Percentiles rank a stretch among this genome's conserved stretches.
These are phyloP conservation scores for Hypothenemus hampei DNA, from an alignment of 1,140 invertebrate genomes.

Conservation along the genomic window DNA sequence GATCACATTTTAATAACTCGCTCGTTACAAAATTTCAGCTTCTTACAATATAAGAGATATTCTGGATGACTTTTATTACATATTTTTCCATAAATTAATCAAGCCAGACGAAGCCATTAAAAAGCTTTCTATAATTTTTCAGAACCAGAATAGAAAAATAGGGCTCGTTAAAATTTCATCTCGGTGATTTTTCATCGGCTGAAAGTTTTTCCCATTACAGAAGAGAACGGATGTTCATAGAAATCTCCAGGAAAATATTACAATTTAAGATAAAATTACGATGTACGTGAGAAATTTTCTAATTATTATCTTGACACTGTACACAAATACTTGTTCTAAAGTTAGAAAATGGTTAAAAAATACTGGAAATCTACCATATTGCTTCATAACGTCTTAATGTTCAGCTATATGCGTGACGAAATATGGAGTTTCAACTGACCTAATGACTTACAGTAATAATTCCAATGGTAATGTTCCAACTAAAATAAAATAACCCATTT, in stretches of 20 bases:
- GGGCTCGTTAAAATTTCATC: constrained; percentile 19
- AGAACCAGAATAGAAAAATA: constrained; percentile 10
- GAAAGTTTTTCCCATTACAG: constrained; percentile 4
- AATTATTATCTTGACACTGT: constrained; percentile 1
- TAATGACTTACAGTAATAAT: too few species aligned
- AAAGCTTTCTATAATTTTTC: constrained; percentile 18
- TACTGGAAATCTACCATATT: too few species aligned
- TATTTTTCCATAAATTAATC: constrained; percentile 10
- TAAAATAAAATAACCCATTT: too few species aligned
- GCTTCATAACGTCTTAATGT: too few species aligned
- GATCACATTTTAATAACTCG: too few species aligned
- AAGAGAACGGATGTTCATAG: constrained; percentile 6
- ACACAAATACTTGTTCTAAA: too few species aligned
- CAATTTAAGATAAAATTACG: constrained; percentile 4
- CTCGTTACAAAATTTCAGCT: too few species aligned
- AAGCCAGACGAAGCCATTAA: constrained; percentile 2
- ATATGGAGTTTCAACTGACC: too few species aligned
- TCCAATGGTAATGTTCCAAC: too few species aligned
- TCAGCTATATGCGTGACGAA: too few species aligned
- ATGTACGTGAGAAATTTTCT: constrained; percentile 3
- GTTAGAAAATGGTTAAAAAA: too few species aligned
- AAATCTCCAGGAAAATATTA: constrained; percentile 9
- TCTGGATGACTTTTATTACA: background rate
- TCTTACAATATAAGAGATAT: too few species aligned
- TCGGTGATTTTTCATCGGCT: constrained; percentile 11